These are phyloP conservation scores for Zaprionus lineosus DNA, from an alignment of 2,888 invertebrate species.

Conservation along the genomic window DNA sequence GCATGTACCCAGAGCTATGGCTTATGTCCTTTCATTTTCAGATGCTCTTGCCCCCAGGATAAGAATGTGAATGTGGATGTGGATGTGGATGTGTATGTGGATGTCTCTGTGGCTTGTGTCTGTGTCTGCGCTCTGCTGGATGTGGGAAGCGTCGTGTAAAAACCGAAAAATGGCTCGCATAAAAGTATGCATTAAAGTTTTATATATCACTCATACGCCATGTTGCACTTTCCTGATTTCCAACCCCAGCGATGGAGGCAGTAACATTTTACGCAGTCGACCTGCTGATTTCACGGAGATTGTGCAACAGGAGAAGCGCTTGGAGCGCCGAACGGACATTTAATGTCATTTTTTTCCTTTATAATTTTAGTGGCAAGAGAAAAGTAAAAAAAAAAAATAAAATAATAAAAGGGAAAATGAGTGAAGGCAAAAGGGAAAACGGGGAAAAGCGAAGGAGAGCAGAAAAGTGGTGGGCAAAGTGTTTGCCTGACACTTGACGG, in stretches of 20 bases:
- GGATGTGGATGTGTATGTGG: no score
- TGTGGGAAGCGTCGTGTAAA: slow-evolving; percentile 14
- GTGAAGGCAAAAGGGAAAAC: not conserved
- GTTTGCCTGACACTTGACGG: slow-evolving; percentile 49
- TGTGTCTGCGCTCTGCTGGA: no score
- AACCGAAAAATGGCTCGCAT: slow-evolving; percentile 35
- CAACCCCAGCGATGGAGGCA: slow-evolving; percentile 20
- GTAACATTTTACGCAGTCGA: slow-evolving; percentile 40
- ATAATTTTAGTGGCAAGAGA: slow-evolving; percentile 38
- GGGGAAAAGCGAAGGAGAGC: not conserved
- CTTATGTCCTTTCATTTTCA: slow-evolving; percentile 17
- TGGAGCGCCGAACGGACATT: slow-evolving; percentile 8
- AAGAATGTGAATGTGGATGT: no score
- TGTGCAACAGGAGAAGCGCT: slow-evolving; percentile 16
- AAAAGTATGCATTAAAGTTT: slow-evolving; percentile 67
- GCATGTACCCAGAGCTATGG: slow-evolving; percentile 21
- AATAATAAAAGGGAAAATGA: no score
- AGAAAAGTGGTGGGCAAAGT: slow-evolving; percentile 30
- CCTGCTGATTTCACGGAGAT: not conserved
- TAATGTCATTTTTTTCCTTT: slow-evolving; percentile 40
- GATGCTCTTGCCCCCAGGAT: not conserved
- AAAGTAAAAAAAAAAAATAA: not conserved
- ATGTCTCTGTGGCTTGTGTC: slow-evolving; percentile 10
- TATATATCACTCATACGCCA: slow-evolving; percentile 68
- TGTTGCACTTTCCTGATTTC: slow-evolving; percentile 52